phyloP scores from a whole-genome alignment of 64 coral and sea anemone genomes.

The Catalaphyllia jardinei region DNA sequence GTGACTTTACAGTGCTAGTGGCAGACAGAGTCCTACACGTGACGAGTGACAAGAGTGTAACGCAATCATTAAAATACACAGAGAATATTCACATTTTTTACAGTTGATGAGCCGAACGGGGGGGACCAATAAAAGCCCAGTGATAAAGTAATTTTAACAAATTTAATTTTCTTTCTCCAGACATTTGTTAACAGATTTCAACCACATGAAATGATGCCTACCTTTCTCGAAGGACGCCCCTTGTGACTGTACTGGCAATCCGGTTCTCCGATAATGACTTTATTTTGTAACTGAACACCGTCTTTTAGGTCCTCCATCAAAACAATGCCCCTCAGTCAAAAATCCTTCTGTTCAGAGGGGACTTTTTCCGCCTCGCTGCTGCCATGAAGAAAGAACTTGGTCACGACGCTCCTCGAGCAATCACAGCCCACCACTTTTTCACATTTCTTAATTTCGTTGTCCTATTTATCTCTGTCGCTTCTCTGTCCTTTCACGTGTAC shows the following conservation, averaged over 20 bases:
- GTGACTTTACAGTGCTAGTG: neutral
- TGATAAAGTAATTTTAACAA: neutral
- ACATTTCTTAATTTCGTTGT: constrained; percentile 14
- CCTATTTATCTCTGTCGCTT: neutral
- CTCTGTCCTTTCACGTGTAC: neutral
- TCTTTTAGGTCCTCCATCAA: neutral
- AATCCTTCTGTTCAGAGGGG: neutral
- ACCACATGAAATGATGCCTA: too few species aligned
- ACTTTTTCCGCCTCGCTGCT: neutral
- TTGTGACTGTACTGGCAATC: neutral
- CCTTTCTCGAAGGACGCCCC: too few species aligned
- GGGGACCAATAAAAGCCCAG: neutral
- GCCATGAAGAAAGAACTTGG: constrained; percentile 2
- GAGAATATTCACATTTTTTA: neutral
- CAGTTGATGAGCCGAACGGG: neutral
- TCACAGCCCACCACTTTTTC: constrained; percentile 1
- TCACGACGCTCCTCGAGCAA: neutral
- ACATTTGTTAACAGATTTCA: too few species aligned
- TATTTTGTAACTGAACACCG: constrained; percentile 37
- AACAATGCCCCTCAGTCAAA: constrained; percentile 17
- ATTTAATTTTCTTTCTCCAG: too few species aligned
- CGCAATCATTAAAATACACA: neutral
- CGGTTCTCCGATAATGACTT: neutral
- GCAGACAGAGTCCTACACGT: neutral
- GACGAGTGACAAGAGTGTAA: neutral